Base-by-base conservation (phyloP, 2,113 vertebrate genomes). In the Zosterops lateralis region DNA sequence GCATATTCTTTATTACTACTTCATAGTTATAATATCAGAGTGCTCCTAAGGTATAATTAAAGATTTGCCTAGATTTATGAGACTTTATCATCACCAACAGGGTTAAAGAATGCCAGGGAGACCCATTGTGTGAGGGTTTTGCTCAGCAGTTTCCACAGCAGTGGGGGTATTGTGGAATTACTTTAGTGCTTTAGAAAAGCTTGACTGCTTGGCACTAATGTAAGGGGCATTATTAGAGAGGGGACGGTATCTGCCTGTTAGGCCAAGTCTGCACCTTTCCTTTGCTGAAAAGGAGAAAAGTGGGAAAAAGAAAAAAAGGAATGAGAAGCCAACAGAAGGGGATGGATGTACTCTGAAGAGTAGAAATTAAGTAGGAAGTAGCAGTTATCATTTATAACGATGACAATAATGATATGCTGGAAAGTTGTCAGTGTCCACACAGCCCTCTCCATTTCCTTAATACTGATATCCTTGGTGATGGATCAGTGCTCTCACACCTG, bases 51-150 rank as follows among this genome's bases (percentile, higher is more conserved):
- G 97, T 78, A 64, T 97, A 97, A 98, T 98, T 97, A 97, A 97
- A 98, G 97, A 95, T 97, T 97, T 97, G 87, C 96, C 87, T 93
- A 96, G 97, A 98, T 98, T 97, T 98, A 98, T 97, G 98, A 95
- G 97, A 93, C 95, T 97, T 97, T 97, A 97, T 95, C 97, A 95
- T 97, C 96, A 95, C 96, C 97, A 97, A 97, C 97, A 98, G 97
- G 97, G 97, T 96, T 97, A 95, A 94, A 93, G 96, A 96, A 97
- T 97, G 95, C 98, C 97, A 1, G 94, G 65, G 98, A 97, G 97
- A 97, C 88, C 96, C 97, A 97, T 97, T 96, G 96, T 88, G 50
- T 5, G 40, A 96, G 94, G 87, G 53, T 96, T 98, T 96, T 93
- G 95, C 96, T 98, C 98, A 98, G 97, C 98, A 97, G 21, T 97